These are phyloP conservation scores for Hyposoter dolosus DNA, from an alignment of 2,888 invertebrate genomes.

Conservation along the genomic window DNA sequence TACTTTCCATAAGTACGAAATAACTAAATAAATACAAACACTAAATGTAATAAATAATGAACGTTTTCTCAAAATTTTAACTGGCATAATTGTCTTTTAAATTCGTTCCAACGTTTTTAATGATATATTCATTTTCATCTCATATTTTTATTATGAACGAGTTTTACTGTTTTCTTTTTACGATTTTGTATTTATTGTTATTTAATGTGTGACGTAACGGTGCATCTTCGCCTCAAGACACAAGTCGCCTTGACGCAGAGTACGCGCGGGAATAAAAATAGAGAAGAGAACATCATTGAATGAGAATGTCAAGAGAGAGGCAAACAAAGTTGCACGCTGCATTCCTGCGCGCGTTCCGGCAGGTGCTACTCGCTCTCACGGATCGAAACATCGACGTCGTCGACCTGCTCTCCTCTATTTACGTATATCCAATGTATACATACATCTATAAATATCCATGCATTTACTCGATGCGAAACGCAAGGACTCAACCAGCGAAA, in stretches of 20 bases:
- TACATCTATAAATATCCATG: neutral
- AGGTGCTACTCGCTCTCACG: conserved; percentile 73
- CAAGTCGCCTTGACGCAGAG: conserved; percentile 31
- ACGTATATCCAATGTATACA: conserved; percentile 9
- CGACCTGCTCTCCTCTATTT: conserved; percentile 65
- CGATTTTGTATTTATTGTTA: conserved; percentile 22
- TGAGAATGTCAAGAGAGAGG: conserved; percentile 56
- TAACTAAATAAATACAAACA: neutral
- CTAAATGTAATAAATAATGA: neutral
- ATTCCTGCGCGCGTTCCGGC: conserved; percentile 69
- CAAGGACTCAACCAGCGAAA: neutral
- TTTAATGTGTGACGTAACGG: conserved; percentile 61
- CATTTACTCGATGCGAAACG: neutral
- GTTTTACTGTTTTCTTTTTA: conserved; percentile 16
- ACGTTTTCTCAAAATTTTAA: neutral
- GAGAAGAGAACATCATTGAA: conserved; percentile 55
- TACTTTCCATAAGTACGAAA: conserved; percentile 56
- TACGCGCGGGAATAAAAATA: conserved; percentile 38
- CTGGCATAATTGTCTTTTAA: neutral
- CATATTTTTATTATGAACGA: conserved; percentile 12
- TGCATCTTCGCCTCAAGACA: conserved; percentile 40
- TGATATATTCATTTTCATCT: neutral
- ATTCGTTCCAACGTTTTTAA: neutral
- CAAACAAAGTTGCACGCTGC: conserved; percentile 51
- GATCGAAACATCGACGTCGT: conserved; percentile 71